phyloP scores from a whole-genome alignment of 2,888 invertebrate species.

The Drosophila tripunctata region DNA sequence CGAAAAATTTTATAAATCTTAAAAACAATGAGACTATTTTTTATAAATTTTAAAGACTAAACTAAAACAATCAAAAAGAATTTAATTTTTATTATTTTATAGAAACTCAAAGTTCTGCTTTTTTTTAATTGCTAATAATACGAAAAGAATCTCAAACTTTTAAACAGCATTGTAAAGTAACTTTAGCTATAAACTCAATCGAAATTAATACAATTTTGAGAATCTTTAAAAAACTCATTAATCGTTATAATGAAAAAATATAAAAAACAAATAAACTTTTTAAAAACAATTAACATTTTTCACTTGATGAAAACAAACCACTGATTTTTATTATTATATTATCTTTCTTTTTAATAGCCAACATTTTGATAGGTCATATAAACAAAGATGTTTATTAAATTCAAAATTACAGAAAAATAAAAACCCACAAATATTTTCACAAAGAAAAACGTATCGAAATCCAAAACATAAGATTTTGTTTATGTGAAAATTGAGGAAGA shows the following conservation, averaged over 20 bases:
- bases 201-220: too few relatives aligned
- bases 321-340: neutral
- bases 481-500: conserved; percentile 13
- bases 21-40: too few relatives aligned
- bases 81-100: too few relatives aligned
- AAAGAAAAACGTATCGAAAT: conserved; percentile 11
- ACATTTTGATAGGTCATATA: conserved; percentile 33
- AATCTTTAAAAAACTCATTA: too few relatives aligned
- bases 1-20: too few relatives aligned
- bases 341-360: neutral
- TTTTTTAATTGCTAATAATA: too few relatives aligned
- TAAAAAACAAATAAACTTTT: neutral
- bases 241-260: conserved; percentile 16
- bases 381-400: conserved; percentile 22
- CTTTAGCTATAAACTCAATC: too few relatives aligned
- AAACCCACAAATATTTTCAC: neutral
- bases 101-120: too few relatives aligned
- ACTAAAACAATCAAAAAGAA: too few relatives aligned
- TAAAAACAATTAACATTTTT: neutral
- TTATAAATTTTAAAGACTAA: too few relatives aligned
- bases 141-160: too few relatives aligned
- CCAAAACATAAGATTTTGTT: conserved; percentile 35
- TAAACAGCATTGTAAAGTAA: too few relatives aligned
- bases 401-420: conserved; percentile 1
- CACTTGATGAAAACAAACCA: neutral